These are phyloP conservation scores for Montipora capricornis DNA, from an alignment of 64 coral and sea anemone genomes.

Conservation along the genomic window DNA sequence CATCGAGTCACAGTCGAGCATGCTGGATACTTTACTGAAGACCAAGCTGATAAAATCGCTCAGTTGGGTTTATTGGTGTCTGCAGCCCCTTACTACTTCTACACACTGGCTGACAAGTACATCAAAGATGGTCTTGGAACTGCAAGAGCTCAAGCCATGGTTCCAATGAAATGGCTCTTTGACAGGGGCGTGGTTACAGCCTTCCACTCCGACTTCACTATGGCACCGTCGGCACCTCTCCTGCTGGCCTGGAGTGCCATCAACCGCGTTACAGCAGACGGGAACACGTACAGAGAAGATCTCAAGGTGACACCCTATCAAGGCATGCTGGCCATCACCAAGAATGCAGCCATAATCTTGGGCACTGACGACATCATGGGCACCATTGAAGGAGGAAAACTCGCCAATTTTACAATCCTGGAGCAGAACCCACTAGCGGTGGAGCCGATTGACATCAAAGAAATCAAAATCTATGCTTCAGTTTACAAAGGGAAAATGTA, in stretches of 20 bases:
- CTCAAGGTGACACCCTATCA: conserved; percentile 31
- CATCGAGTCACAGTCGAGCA: conserved; percentile 22
- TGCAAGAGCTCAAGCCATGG: neutral
- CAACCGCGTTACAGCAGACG: neutral
- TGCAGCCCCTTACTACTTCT: conserved; percentile 30
- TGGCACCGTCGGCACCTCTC: conserved; percentile 24
- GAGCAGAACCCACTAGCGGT: conserved; percentile 19
- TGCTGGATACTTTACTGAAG: conserved; percentile 38
- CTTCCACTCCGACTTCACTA: conserved; percentile 39
- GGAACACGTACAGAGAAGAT: conserved; percentile 2
- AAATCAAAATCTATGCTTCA: conserved; percentile 35
- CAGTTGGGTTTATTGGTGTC: conserved; percentile 14
- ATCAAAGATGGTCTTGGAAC: neutral
- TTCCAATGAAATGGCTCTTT: conserved; percentile 39
- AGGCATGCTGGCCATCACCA: conserved; percentile 23
- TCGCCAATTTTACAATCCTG: conserved; percentile 39
- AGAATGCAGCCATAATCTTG: conserved; percentile 40
- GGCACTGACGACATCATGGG: conserved; percentile 56
- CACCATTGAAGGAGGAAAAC: conserved; percentile 29
- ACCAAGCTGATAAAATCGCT: conserved; percentile 34
- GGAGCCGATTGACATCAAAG: conserved; percentile 9
- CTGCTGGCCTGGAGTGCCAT: conserved; percentile 42
- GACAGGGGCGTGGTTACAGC: conserved; percentile 18
- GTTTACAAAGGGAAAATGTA: conserved; percentile 48
- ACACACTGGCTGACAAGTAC: conserved; percentile 48